Percentiles rank a stretch among this genome's conserved stretches.
phyloP scores from a whole-genome alignment of 2,113 vertebrate genomes.

The Hypomesus transpacificus region DNA sequence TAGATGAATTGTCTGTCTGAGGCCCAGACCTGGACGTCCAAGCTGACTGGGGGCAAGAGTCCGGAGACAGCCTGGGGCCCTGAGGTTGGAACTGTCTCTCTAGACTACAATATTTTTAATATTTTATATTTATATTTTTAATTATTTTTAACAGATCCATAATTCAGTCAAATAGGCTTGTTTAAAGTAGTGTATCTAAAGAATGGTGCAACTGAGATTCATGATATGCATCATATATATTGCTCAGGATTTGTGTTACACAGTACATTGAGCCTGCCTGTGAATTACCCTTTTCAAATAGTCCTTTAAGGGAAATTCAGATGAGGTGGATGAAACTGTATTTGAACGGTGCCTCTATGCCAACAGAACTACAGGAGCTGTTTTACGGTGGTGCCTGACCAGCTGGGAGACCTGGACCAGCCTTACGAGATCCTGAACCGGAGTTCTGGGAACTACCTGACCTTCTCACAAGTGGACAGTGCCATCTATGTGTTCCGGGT shows the following conservation, averaged over 20 bases:
- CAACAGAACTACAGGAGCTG: slow-evolving; percentile 63
- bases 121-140: no score
- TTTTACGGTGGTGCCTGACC: slow-evolving; percentile 48
- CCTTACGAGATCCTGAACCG: slow-evolving; percentile 64
- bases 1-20: slow-evolving; percentile 24
- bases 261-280: no score
- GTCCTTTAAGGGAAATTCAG: no score
- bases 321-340: no score
- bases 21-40: slow-evolving; percentile 28
- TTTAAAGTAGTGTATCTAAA: no score
- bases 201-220: no score
- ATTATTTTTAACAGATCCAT: not conserved
- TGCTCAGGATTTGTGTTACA: no score
- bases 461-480: slow-evolving; percentile 38
- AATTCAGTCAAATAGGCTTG: no score
- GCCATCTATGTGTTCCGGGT: slow-evolving; percentile 54
- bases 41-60: slow-evolving; percentile 5
- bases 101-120: not conserved
- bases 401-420: slow-evolving; percentile 47
- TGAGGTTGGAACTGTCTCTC: slow-evolving; percentile 3
- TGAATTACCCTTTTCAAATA: no score
- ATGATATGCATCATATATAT: no score
- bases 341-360: not conserved
- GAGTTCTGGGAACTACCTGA: slow-evolving; percentile 44
- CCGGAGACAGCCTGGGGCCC: slow-evolving; percentile 21